Evolutionary conservation across 2,113 vertebrate genomes (phyloP), one percentile per base, ranked within the genome.

Genomic region (Nycticorax nycticorax): DNA sequence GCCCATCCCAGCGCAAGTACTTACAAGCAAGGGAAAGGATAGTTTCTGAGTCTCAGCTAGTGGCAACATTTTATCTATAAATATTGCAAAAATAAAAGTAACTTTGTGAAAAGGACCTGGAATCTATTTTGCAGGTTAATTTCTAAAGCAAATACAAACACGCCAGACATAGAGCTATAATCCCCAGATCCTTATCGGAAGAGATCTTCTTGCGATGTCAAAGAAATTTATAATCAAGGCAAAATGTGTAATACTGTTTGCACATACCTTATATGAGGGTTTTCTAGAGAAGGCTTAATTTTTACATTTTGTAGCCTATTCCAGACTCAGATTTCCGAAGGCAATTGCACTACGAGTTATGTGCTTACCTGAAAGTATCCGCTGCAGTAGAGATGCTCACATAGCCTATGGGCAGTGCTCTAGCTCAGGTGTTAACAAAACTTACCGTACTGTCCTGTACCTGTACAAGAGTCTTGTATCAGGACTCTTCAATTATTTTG

Each of bases 331-430:
- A 45, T 71, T 95, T 88, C 52, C 5, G 5, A 83, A 83, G 67
- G 35, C 0, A 1, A 11, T 27, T 62, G 27, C 12, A 3, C 16
- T 39, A 41, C 45, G 28, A 53, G 18, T 59, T 78, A 43, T 1
- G 1, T 52, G 52, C 30, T 48, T 83, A 1, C 20, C 22, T 33
- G 24, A 26, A 43, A 37, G 4, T 27, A 12, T 16, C n/a, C 33
- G 4, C 41, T 78, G 73, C 24, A 39, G 15, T 48, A 15, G 9
- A 57, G 78, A 11, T 57, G 15, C 24, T 73, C 59, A n/a, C 13
- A 3, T 59, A 62, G 16, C 23, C 21, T 48, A 1, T 17, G n/a
- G 45, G 30, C 21, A 71, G 41, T 57, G 77, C 39, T 57, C 14
- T 39, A 50, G n/a, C n/a, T 82, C 37, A 78, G 47, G 24, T 39